phyloP scores from a whole-genome alignment of 2,888 invertebrate genomes.

The Patella ulyssiponensis region DNA sequence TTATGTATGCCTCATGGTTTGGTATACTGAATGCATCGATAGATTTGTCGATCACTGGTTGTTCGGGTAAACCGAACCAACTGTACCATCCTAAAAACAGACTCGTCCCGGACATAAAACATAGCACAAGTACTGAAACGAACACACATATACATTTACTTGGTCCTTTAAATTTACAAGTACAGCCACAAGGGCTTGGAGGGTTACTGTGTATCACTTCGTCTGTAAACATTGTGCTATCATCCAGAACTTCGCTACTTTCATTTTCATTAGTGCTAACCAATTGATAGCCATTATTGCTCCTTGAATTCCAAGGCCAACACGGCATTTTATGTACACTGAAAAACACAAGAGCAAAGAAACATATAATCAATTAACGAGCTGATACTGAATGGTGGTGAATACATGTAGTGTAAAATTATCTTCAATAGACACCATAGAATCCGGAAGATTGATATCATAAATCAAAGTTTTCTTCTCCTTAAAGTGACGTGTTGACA shows the following conservation, averaged over 20 bases:
- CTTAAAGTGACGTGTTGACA: no score
- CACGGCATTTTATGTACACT: conserved; percentile 1
- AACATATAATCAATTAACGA: no score
- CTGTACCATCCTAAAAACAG: conserved; percentile 51
- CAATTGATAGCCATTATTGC: background rate
- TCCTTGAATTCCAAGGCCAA: background rate
- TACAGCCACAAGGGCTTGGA: background rate
- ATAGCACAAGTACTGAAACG: conserved; percentile 41
- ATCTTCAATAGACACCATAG: no score
- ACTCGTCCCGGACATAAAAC: conserved; percentile 38
- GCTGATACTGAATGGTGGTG: no score
- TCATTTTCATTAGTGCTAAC: background rate
- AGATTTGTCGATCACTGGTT: conserved; percentile 63
- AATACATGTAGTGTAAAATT: no score
- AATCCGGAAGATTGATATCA: no score
- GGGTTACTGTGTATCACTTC: background rate
- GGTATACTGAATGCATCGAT: conserved; percentile 66
- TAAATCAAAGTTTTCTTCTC: no score
- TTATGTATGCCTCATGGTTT: conserved; percentile 59
- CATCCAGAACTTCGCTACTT: background rate
- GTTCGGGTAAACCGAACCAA: conserved; percentile 49
- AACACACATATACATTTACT: conserved; percentile 28
- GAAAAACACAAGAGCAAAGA: background rate
- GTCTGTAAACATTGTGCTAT: background rate
- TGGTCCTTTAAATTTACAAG: background rate